Evolutionary conservation across 2,888 invertebrate species (phyloP), one percentile per base, ranked within the genome.

Genomic region (Pristionchus japonicus): DNA sequence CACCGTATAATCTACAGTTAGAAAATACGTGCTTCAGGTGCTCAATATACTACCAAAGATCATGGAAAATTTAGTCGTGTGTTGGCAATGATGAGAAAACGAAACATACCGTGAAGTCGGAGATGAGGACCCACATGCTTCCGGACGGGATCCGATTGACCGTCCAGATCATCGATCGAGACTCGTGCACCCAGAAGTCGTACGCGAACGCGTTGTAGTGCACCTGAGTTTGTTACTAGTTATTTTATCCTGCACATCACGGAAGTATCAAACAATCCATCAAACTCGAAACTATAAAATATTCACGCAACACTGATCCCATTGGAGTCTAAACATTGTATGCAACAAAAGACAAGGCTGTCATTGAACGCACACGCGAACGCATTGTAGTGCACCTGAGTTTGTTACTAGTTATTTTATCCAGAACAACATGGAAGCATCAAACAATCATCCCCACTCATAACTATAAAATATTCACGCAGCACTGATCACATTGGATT

Each of bases 361-460:
- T n/a, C n/a, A n/a, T n/a, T n/a, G 89, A 94, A 93, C 88, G 93
- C 94, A 74, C 90, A 90, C n/a, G 92, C 93, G 86, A 91, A 94
- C 7, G 94, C 93, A 89, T 94, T 94, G 82, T 89, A 88, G 84
- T 91, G 89, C 74, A 93, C 90, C 90, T 92, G 61, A 88, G 61
- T 31, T 57, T 20, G 0, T 52, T 3, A 83, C 11, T 49, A 40
- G 11, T 80, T 7, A 49, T 31, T 43, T 23, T 34, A 23, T 17
- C 17, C 9, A 80, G 15, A 15, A 40, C 1, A 80, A 1, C 11
- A 3, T 13, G 9, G 20, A 40, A 37, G 2, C 9, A 83, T 27
- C 20, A 20, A 1, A 4, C 9, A 2, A 49, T 37, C 23, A n/a
- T 74, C 31, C 1, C 27, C 67, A 7, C 1, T 17, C 27, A 3